phyloP scores from a whole-genome alignment of 2,888 invertebrate genomes.

The Drosophila suboccidentalis region DNA sequence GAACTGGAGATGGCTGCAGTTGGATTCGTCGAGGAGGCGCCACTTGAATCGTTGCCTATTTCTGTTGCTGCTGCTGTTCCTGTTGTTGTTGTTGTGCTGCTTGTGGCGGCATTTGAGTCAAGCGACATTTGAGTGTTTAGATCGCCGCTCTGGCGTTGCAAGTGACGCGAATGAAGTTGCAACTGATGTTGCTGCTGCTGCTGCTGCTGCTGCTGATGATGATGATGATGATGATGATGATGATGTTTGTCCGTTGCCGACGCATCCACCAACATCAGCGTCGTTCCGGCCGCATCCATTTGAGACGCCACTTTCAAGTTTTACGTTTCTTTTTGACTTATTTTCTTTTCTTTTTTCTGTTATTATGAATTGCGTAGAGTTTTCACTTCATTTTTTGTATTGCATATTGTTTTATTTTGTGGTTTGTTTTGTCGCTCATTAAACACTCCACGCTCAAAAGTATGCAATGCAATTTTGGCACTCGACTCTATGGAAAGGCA shows the following conservation, averaged over 20 bases:
- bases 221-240: constrained; percentile 33
- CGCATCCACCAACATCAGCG: constrained; percentile 80
- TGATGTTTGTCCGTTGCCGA: constrained; percentile 45
- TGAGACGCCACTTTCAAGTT: constrained; percentile 36
- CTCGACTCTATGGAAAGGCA: constrained; percentile 13
- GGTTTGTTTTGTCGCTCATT: constrained; percentile 22
- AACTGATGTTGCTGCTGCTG: constrained; percentile 10
- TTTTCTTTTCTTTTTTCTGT: background rate
- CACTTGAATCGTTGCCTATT: background rate
- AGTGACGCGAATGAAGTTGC: constrained; percentile 27
- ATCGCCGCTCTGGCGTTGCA: constrained; percentile 51
- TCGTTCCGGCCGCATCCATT: constrained; percentile 78
- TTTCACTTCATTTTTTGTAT: constrained; percentile 4
- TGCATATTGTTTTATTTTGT: background rate
- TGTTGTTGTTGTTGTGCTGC: constrained; percentile 14
- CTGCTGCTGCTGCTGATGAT: constrained; percentile 4
- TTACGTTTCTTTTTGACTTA: background rate
- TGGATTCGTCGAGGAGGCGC: background rate
- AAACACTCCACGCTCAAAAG: constrained; percentile 35
- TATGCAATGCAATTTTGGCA: constrained; percentile 40
- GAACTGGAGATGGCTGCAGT: background rate
- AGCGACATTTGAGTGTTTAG: constrained; percentile 40
- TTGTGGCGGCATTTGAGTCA: constrained; percentile 20
- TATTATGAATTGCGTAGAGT: constrained; percentile 4
- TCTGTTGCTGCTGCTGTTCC: constrained; percentile 1